Evolutionary conservation across 2,113 vertebrate genomes (phyloP).

Genomic region (Pseudorectes ferrugineus): DNA sequence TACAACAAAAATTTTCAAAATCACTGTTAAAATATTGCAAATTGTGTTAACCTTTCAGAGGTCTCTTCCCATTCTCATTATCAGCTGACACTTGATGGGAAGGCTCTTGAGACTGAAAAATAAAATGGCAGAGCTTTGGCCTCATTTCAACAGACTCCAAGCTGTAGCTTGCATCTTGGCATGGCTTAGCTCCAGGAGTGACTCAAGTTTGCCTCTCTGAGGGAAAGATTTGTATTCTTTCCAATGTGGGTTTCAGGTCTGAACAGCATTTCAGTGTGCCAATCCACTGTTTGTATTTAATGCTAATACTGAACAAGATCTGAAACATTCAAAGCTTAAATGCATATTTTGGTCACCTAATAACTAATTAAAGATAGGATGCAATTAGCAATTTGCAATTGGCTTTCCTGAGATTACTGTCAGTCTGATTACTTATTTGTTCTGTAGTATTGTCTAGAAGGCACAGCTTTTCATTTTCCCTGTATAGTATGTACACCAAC

Average conservation of each 20-base stretch:
- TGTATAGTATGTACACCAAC: neutral
- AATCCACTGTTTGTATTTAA: neutral
- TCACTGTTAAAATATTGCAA: neutral
- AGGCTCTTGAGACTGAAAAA: neutral
- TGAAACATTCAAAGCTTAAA: neutral
- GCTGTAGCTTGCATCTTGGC: neutral
- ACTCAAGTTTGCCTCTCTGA: neutral
- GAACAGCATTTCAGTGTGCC: neutral
- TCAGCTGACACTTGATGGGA: neutral
- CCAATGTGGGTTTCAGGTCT: neutral
- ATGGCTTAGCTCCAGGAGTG: neutral
- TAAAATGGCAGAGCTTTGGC: neutral
- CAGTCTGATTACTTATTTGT: neutral
- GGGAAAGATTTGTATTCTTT: neutral
- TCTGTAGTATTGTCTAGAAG: neutral
- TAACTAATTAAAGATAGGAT: conserved; percentile 2
- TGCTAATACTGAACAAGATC: neutral
- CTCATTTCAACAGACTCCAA: neutral
- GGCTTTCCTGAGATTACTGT: neutral
- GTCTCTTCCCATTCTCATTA: neutral
- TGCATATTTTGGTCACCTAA: neutral
- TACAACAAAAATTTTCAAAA: neutral
- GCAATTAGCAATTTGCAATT: neutral
- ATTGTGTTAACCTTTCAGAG: neutral
- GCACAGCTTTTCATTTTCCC: neutral